Base-by-base conservation (phyloP, 1,140 invertebrate genomes). In the Eumeta japonica region DNA sequence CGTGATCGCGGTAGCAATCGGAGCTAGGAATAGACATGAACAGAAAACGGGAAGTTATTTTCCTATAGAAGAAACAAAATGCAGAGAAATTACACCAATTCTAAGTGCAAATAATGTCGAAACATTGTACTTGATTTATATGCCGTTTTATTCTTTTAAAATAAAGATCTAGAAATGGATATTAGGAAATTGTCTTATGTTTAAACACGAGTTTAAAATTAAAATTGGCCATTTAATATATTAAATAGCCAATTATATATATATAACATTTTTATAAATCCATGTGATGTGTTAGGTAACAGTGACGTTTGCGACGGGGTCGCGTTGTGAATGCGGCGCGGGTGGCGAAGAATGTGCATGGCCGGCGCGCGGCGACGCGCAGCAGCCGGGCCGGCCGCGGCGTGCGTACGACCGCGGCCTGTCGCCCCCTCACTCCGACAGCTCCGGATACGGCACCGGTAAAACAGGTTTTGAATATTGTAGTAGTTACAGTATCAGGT, bases 361-460 rank as follows among this genome's bases (percentile, higher is more conserved):
- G 18, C 36, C 32, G 13, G 50, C 31, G 24, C 52, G 48, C 11
- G 53, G 38, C 13, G 62, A 56, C 40, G 64, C 54, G 28, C 74
- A 74, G 48, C 63, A 68, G 28, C 68, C 70, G 10, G 55, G 58
- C 12, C 54, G 68, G 52, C 80, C 84, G 50, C 76, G 83, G 38
- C 79, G 81, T 45, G 75, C 82, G 44, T 86, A 87, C 70, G 85
- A 86, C 48, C 77, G 87, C 35, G 86, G 84, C 41, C 83, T 87
- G 55, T 90, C 88, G 45, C 89, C 89, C 32, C 88, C 88, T n/a
- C 76, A 87, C 45, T 90, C 88, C 52, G 88, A 86, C 58, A 89
- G 87, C 68, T 89, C 87, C 24, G 89, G 89, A 5, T 91, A 92
- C 62, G 88, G 89, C 29, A 91, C 88, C 11, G 88, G 88, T 58